Percentiles rank a stretch among this genome's conserved stretches.
These are phyloP conservation scores for Arge pagana DNA, from an alignment of 2,888 invertebrate species.

Conservation along the genomic window DNA sequence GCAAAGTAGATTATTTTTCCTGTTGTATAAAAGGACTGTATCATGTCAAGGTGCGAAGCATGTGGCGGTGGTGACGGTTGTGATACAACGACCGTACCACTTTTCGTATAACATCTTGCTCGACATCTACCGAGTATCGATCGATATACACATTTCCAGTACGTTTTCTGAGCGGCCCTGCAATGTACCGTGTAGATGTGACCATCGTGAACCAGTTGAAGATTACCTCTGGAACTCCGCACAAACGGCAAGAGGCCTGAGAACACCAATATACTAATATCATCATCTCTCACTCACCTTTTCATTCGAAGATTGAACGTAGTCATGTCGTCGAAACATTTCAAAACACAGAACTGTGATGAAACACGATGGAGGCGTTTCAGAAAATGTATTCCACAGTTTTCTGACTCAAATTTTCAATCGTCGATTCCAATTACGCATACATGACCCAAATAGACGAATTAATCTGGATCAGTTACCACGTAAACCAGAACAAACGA, in stretches of 20 bases:
- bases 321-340: too few species aligned
- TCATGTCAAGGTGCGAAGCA: slow-evolving; percentile 20
- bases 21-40: slow-evolving; percentile 4
- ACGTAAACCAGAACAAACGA: too few species aligned
- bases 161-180: slow-evolving; percentile 18
- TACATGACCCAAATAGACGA: too few species aligned
- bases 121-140: slow-evolving; percentile 20
- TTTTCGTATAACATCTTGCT: slow-evolving; percentile 21
- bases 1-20: slow-evolving; percentile 14
- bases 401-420: too few species aligned
- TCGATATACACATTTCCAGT: slow-evolving; percentile 23
- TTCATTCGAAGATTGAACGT: not conserved
- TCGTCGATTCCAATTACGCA: too few species aligned
- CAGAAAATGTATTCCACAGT: too few species aligned
- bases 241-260: slow-evolving; percentile 23
- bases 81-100: slow-evolving; percentile 14
- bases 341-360: too few species aligned
- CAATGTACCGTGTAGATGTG: slow-evolving; percentile 24
- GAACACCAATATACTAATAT: slow-evolving; percentile 22
- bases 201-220: slow-evolving; percentile 22
- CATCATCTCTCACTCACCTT: slow-evolving; percentile 17
- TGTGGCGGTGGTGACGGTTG: slow-evolving; percentile 18
- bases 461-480: too few species aligned
- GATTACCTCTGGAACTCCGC: slow-evolving; percentile 21
- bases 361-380: too few species aligned